Evolutionary conservation across 1,140 invertebrate genomes (phyloP), one percentile per base, ranked within the genome.

Genomic region (Oryctes rhinoceros): DNA sequence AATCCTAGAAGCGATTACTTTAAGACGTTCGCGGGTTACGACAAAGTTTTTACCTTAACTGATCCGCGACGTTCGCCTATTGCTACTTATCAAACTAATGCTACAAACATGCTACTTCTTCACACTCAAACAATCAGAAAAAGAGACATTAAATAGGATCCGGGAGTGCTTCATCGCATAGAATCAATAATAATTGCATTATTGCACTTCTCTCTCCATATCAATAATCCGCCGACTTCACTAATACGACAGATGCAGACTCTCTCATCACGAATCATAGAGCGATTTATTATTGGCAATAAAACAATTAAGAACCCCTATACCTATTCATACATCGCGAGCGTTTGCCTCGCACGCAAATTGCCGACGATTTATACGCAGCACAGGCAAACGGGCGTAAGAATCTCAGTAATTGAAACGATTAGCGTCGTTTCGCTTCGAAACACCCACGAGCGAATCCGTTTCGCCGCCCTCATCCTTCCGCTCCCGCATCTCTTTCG

Each of bases 331-430:
- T 62, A 62, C 20, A 62, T 62, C 53, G 18, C 65, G 10, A 35
- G 9, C 65, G 65, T 13, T 71, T 24, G 18, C 24, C 65, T 71
- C 20, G 53, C 62, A 48, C 53, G 39, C 75, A 79, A 83, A 80
- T 83, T 67, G 67, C 75, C 53, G 79, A 81, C 81, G 80, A 81
- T 78, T 80, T 71, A 71, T 24, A 9, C 24, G 18, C 1, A 35
- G 11, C 18, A 59, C 18, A 78, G 59, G 78, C 81, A 82, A 82
- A 80, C 81, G 79, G 81, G 82, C 80, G 81, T 82, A 83, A 82
- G 80, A 81, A 83, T 83, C 80, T 82, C 82, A 48, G 81, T 82
- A 82, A 82, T 83, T 82, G 82, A 83, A 83, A 79, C 82, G 82
- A 81, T 83, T 82, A 82, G 81, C 79, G 49, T 79, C 79, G 49